These are phyloP conservation scores for Rhinogobius similis DNA, from an alignment of 2,113 vertebrate species.

Conservation along the genomic window DNA sequence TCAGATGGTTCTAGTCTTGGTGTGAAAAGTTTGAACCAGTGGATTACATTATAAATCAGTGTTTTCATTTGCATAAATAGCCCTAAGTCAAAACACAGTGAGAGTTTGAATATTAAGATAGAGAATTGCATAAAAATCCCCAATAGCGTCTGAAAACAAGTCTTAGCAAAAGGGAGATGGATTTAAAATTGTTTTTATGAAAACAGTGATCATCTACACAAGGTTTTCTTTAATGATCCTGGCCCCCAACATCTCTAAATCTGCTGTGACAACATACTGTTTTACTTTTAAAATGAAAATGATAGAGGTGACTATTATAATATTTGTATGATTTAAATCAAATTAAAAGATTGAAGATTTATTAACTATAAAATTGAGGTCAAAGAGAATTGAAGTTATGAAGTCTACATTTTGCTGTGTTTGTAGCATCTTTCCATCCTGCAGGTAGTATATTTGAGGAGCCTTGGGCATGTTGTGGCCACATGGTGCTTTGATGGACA, in stretches of 20 bases:
- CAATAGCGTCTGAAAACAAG: background rate
- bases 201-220: no score
- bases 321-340: no score
- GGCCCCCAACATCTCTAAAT: background rate
- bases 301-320: no score
- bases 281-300: background rate
- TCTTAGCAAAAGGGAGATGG: background rate
- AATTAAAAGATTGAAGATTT: no score
- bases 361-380: no score
- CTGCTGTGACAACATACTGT: background rate
- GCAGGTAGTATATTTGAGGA: background rate
- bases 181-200: background rate
- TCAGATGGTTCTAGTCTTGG: no score
- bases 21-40: no score
- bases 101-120: background rate
- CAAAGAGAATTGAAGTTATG: no score
- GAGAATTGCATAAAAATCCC: background rate
- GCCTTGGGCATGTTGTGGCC: slow-evolving; percentile 11
- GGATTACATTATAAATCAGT: background rate
- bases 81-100: background rate
- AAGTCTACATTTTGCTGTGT: no score
- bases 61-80: background rate
- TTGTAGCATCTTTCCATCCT: background rate
- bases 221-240: background rate
- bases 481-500: slow-evolving; percentile 26